Percentiles rank a stretch among this genome's conserved stretches.
phyloP scores from a whole-genome alignment of 2,113 vertebrate species.

The Cynoglossus semilaevis region DNA sequence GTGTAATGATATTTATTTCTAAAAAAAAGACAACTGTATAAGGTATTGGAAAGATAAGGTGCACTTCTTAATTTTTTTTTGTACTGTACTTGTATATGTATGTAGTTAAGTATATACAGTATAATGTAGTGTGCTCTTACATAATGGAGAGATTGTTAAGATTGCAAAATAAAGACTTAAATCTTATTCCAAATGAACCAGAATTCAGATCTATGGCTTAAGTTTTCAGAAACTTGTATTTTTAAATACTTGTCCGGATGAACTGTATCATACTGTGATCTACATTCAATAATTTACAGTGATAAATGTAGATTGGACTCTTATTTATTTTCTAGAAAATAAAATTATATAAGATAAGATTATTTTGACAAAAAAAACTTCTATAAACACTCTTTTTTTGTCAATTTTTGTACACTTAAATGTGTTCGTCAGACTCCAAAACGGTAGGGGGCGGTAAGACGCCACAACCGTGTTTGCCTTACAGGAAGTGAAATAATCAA shows the following conservation, averaged over 20 bases:
- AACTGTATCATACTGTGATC: too few relatives aligned
- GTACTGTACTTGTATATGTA: slow-evolving; percentile 19
- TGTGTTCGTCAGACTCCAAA: neutral
- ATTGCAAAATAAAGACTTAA: slow-evolving; percentile 30
- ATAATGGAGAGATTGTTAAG: slow-evolving; percentile 8
- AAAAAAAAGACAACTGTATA: slow-evolving; percentile 37
- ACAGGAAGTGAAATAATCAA: neutral
- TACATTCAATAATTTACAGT: neutral
- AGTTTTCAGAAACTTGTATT: neutral
- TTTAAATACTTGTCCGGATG: neutral
- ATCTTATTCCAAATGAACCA: neutral
- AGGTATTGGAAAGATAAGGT: slow-evolving; percentile 51
- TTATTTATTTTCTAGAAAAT: too few relatives aligned
- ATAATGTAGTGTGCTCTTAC: slow-evolving; percentile 21
- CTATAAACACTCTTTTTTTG: too few relatives aligned
- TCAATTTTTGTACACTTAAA: too few relatives aligned
- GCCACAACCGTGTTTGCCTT: neutral
- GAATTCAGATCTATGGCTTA: neutral
- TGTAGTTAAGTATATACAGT: slow-evolving; percentile 2
- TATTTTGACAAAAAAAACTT: too few relatives aligned
- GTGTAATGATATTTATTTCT: slow-evolving; percentile 47
- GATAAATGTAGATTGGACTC: neutral
- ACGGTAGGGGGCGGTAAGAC: slow-evolving; percentile 4
- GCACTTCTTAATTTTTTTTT: slow-evolving; percentile 25
- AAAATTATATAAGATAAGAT: too few relatives aligned